Conservation (phyloP, 2,888 invertebrate genomes). For the Athalia rosae region DNA sequence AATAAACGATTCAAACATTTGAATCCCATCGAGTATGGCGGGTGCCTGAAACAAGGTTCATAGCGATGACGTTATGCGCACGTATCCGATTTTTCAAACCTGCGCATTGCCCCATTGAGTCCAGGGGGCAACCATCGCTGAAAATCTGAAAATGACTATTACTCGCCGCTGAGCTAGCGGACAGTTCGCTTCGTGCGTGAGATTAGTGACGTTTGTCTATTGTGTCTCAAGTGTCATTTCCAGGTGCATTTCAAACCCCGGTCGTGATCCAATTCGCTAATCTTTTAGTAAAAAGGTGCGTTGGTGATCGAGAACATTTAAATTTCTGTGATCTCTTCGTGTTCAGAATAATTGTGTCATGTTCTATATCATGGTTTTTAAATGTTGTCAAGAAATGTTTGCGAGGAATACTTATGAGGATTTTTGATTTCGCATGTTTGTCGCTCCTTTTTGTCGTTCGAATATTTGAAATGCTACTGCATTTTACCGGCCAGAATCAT, state of each 20-base stretch:
- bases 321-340: constrained; percentile 9
- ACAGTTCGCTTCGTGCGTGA: constrained; percentile 37
- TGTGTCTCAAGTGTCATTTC: constrained; percentile 43
- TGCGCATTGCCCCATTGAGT: constrained; percentile 35
- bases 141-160: constrained; percentile 29
- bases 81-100: neutral
- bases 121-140: constrained; percentile 18
- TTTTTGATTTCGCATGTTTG: neutral
- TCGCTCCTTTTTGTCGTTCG: neutral
- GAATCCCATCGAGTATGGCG: no score
- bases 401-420: neutral
- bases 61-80: constrained; percentile 32
- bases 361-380: neutral
- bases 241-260: constrained; percentile 35
- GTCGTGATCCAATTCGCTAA: constrained; percentile 26
- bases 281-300: constrained; percentile 37
- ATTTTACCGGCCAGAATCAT: neutral
- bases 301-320: constrained; percentile 19
- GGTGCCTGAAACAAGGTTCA: no score
- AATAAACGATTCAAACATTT: neutral
- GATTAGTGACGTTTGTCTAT: constrained; percentile 5
- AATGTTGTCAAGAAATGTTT: neutral
- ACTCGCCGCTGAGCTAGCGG: constrained; percentile 45
- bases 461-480: neutral
- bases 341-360: neutral